phyloP scores from a whole-genome alignment of 2,797 vertebrate genomes.

The Nasua narica region DNA sequence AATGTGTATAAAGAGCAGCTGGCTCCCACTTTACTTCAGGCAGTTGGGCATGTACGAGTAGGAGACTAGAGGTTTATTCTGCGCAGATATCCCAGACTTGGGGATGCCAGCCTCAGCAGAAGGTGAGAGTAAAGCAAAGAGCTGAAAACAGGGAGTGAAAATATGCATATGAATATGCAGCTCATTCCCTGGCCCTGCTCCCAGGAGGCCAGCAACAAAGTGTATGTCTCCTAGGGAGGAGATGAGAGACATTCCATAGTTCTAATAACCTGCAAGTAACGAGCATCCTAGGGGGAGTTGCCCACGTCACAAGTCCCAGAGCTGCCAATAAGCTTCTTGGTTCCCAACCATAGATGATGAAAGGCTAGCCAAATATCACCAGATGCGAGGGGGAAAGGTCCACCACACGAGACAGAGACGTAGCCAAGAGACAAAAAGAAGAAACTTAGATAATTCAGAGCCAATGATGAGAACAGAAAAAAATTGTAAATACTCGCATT shows the following conservation, averaged over 20 bases:
- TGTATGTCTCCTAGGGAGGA: neutral
- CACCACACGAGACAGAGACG: neutral
- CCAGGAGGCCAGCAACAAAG: neutral
- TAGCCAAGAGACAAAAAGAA: neutral
- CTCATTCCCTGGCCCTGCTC: neutral
- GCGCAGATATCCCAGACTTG: neutral
- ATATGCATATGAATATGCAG: neutral
- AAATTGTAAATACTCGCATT: neutral
- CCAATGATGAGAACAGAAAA: neutral
- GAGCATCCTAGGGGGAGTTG: neutral
- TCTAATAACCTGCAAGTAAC: neutral
- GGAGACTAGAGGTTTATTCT: neutral
- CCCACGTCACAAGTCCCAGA: neutral
- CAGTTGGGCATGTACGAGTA: neutral
- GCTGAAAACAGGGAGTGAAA: neutral
- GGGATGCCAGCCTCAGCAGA: neutral
- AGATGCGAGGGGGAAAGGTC: neutral
- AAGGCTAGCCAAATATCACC: neutral
- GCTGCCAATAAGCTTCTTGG: neutral
- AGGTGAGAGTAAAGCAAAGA: neutral
- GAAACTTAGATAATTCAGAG: neutral
- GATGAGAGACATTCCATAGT: neutral
- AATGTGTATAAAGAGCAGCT: neutral
- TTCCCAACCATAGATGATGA: neutral
- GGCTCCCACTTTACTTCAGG: neutral